Base-by-base conservation (phyloP, 2,888 invertebrate species). In the Nycteola revayana region DNA sequence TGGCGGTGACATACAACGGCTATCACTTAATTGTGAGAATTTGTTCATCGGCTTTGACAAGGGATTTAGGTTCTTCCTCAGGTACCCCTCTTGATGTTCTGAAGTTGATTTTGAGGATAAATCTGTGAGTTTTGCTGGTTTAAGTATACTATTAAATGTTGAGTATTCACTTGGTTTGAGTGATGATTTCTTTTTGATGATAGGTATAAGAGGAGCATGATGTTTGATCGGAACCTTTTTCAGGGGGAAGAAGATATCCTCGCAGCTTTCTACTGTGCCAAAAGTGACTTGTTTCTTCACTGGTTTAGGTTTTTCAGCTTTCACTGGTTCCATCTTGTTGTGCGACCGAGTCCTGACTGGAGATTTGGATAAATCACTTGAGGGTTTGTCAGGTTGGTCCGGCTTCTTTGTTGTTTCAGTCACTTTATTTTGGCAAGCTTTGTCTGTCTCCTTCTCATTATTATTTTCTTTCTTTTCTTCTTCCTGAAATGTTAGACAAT, bases 271-370 rank as follows among this genome's bases (percentile, higher is more conserved):
- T 37, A 91, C 90, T 52, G 90, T 91, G 46, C 91, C 91, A 74
- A 92, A 92, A 32, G 92, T 92, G 10, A 92, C 92, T 26, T 91
- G 91, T 79, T 92, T 92, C 72, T 91, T 92, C 36, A 90, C 79
- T 57, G 84, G 81, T 72, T 85, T 86, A n/a, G 75, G 74, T 71
- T 87, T 84, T 26, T 87, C 82, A 46, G 60, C 66, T 61, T 83
- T 87, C 11, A 57, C 52, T 33, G 81, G 75, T 42, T 89, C 89
- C 89, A 89, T 89, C 77, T 89, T 88, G 60, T 88, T 87, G 54
- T 87, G 88, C 56, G 88, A 88, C 59, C 89, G 67, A 14, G 89
- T 89, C 28, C 86, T 70, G 20, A 87, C 87, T 36, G 86, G 84
- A 37, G 86, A 87, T 66, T 82, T 85, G 35, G 77, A 72, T 42